Conservation (phyloP, 2,888 invertebrate genomes). For the Vannuccia rotundouncinata region DNA sequence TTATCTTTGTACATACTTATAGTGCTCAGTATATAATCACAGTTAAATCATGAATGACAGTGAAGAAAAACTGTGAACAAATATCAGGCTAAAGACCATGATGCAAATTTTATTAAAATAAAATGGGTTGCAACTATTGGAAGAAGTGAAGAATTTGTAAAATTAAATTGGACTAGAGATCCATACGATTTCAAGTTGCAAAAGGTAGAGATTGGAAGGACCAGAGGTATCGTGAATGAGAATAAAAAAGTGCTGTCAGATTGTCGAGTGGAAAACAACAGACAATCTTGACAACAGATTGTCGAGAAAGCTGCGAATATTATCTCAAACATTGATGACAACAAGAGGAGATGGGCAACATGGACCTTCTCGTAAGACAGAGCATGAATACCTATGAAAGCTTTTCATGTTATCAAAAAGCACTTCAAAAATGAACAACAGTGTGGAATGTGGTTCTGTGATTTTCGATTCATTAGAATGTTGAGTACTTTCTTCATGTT, state of each 20-base stretch:
- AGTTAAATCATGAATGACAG: too few species aligned
- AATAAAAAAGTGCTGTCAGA: not conserved
- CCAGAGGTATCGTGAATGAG: not conserved
- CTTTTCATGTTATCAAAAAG: not conserved
- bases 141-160: conserved; percentile 29
- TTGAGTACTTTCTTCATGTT: not conserved
- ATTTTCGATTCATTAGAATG: not conserved
- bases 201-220: not conserved
- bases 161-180: not conserved
- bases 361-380: not conserved
- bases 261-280: not conserved
- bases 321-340: not conserved
- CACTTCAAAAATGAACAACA: not conserved
- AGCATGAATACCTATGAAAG: not conserved
- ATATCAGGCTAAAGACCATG: too few species aligned
- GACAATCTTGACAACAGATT: not conserved
- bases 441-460: not conserved
- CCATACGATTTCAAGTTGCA: not conserved
- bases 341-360: not conserved
- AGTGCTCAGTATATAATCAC: too few species aligned
- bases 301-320: not conserved
- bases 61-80: too few species aligned
- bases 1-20: too few species aligned
- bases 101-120: too few species aligned
- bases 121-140: too few species aligned